These are phyloP conservation scores for Xestia c-nigrum DNA, from an alignment of 2,888 invertebrate species.

Conservation along the genomic window DNA sequence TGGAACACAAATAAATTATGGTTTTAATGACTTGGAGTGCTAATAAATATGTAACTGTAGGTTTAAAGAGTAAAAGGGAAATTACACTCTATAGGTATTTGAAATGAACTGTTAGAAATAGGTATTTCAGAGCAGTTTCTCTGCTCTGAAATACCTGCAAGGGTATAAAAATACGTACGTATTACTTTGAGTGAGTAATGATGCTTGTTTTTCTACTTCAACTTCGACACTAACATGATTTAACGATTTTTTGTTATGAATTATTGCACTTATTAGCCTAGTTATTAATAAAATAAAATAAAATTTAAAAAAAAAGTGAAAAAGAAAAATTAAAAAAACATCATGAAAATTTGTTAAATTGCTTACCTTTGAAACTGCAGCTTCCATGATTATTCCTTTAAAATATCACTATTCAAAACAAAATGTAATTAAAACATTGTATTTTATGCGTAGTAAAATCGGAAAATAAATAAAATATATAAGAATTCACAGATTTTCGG, in stretches of 20 bases:
- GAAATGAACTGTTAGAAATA: not conserved
- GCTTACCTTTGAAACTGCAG: constrained; percentile 71
- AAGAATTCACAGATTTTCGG: constrained; percentile 62
- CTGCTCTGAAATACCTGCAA: too few species aligned
- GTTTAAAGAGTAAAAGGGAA: not conserved
- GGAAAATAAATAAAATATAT: constrained; percentile 51
- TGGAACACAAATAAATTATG: not conserved
- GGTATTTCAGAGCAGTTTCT: constrained; percentile 5
- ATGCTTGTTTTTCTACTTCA: not conserved
- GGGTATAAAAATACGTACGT: not conserved
- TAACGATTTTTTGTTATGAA: not conserved
- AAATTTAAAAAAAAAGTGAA: not conserved
- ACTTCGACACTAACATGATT: not conserved
- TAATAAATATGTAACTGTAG: not conserved
- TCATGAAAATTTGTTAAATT: not conserved
- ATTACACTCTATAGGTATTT: not conserved
- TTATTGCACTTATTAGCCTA: not conserved
- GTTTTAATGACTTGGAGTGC: not conserved
- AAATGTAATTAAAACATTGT: constrained; percentile 66
- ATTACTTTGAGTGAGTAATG: not conserved
- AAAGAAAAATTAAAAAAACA: constrained; percentile 19
- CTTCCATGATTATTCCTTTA: constrained; percentile 68
- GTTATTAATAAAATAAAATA: not conserved
- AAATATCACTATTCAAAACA: constrained; percentile 48
- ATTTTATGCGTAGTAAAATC: constrained; percentile 37